Evolutionary conservation across 2,113 vertebrate genomes (phyloP), one percentile per base, ranked within the genome.

Genomic region (Suricata suricatta): DNA sequence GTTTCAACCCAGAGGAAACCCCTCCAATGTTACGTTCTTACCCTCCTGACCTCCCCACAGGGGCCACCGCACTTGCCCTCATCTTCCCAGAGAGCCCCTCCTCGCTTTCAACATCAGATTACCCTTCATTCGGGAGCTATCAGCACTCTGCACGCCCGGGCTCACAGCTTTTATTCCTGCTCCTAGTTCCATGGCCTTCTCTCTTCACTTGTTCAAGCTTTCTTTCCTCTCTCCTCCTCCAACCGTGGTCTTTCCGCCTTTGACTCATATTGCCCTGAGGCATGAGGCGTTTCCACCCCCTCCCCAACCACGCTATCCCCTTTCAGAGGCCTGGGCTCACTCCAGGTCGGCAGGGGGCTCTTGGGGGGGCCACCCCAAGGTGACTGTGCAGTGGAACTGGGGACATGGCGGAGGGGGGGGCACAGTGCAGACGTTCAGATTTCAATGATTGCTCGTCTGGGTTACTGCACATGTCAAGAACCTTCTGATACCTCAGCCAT

Each of bases 61-160:
- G 85, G 82, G 92, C 77, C 77, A 27, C 64, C 38, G 60, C 54
- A n/a, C 69, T 87, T n/a, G 79, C n/a, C 74, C 88, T 27, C 1
- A 0, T 14, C 74, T 54, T 92, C 85, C 38, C 85, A 21, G 57
- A 86, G 52, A 86, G 52, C 12, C 74, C 74, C 12, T 17, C 85
- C 66, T 76, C 21, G 86, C 92, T 97, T 97, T 96, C 93, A 96
- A 66, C 93, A 93, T 95, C 89, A 97, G 95, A 91, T 97, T 93
- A 97, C 92, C 83, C 96, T 95, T 80, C 76, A 31, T 95, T 92
- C 95, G n/a, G 79, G 38, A 92, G 93, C 93, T 52, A 47, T 84
- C 96, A 66, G 80, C 86, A 74, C 97, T 41, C 63, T 0, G 6
- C 1, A 21, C 0, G 23, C 90, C 80, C 80, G 66, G 93, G 41